Evolutionary conservation across 2,113 vertebrate species (phyloP).

Genomic region (Gopherus evgoodei): DNA sequence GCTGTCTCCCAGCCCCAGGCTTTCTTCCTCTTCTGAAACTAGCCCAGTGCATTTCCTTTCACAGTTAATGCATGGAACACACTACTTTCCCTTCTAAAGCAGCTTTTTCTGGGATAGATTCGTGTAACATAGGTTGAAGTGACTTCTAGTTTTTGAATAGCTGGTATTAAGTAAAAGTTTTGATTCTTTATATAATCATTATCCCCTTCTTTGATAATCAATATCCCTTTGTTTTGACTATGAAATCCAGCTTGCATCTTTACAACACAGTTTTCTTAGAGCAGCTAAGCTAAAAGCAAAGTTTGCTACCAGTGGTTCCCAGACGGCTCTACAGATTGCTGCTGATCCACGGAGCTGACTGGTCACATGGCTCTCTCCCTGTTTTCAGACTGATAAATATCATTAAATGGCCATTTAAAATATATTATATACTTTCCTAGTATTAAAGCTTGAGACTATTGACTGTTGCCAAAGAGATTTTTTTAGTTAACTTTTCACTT

Average conservation of each 20-base stretch:
- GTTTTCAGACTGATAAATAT: neutral
- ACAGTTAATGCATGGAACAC: neutral
- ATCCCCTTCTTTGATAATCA: neutral
- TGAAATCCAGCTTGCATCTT: neutral
- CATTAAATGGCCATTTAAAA: neutral
- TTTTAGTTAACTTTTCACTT: no score
- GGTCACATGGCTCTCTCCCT: neutral
- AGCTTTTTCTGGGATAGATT: neutral
- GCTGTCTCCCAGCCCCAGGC: neutral
- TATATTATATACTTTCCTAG: neutral
- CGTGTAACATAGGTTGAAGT: neutral
- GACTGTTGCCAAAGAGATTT: no score
- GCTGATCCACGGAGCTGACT: neutral
- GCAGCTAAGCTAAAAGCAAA: neutral
- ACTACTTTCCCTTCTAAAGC: neutral
- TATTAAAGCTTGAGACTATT: neutral
- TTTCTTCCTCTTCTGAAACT: neutral
- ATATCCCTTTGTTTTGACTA: no score
- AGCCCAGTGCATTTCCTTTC: neutral
- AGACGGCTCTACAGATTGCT: neutral
- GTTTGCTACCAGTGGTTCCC: neutral
- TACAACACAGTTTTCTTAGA: neutral
- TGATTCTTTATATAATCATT: neutral
- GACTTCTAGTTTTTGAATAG: neutral
- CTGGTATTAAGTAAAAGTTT: neutral